Evolutionary conservation across 2,888 invertebrate genomes (phyloP), one percentile per base, ranked within the genome.

Genomic region (Eupithecia pulchellata): DNA sequence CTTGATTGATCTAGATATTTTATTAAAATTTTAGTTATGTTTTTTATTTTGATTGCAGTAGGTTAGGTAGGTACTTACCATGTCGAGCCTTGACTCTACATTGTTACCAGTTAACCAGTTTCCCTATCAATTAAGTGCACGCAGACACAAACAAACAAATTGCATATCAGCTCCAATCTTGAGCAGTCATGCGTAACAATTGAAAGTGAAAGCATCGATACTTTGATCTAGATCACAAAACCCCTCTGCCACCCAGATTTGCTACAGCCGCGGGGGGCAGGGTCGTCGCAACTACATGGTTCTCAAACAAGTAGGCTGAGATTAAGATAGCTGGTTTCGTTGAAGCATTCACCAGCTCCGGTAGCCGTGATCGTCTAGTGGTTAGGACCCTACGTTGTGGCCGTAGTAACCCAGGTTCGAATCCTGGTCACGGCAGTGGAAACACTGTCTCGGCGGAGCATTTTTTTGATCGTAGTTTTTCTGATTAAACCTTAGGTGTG

Each of bases 301-400:
- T 55, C 6, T 30, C 61, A 27, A 64, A 39, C 32, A 55, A 61
- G 29, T n/a, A 65, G 62, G 66, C 11, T 25, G 25, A 30, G 55
- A 71, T 68, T 66, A 58, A 20, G 55, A 73, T 25, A 11, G 63
- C 57, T 52, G 27, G 20, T 71, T 95, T 95, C 95, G 95, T 95
- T 29, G 25, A 52, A 58, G 47, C 20, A 60, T 34, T 61, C 72
- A 78, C 36, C 60, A 74, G 77, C 78, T 78, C 68, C 76, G 75
- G 36, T 77, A 88, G 88, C 95, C 95, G 95, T 95, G 95, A 95
- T 95, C 95, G 95, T 95, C 95, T 95, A 95, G 95, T 96, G 95
- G 95, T 96, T 96, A 96, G 96, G 95, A 96, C 96, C 95, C 95
- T 95, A 96, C 96, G 96, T 96, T 96, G 96, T 96, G 96, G 96